Base-by-base conservation (phyloP, 2,113 vertebrate genomes). In the Prionailurus bengalensis region DNA sequence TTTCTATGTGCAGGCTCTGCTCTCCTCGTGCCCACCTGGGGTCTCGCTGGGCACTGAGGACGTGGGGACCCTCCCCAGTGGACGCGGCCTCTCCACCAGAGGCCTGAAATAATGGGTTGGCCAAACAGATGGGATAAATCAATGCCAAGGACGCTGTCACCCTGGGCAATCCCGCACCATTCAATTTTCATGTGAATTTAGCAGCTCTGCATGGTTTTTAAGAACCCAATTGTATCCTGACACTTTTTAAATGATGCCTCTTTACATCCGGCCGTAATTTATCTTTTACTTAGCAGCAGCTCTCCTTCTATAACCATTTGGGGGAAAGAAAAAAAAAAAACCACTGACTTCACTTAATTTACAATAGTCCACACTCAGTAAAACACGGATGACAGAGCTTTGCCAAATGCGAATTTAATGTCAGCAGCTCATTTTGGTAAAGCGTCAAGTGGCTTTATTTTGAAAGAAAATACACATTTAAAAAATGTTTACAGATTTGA, bases 151-250 rank as follows among this genome's bases (percentile, higher is more conserved):
- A 97, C 71, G 17, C 94, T 95, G 96, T 98, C 97, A 98, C 96
- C 92, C 31, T 21, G 19, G 96, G 86, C 94, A 87, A 96, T 68
- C 76, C 71, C 0, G 31, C 29, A 13, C 80, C 81, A 89, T 94
- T 97, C 97, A 76, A 98, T 98, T 97, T 97, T 97, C 97, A 96
- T 85, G 90, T 96, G 97, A 97, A 97, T 95, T 98, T 97, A 97
- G 97, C 94, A 84, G 95, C 96, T 86, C 97, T 93, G 96, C 87
- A 71, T 92, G 97, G 80, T 95, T 97, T 97, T 98, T 97, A 97
- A 98, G 96, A 98, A 96, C 94, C 97, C 97, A 98, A 94, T 98
- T 97, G 97, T 97, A 97, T 95, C 97, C 71, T 97, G 96, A 97
- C 97, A 97, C 95, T 97, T 98, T 97, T 97, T 94, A 98, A 98